Base-by-base conservation (phyloP, 1,140 invertebrate species). In the Thrips palmi region DNA sequence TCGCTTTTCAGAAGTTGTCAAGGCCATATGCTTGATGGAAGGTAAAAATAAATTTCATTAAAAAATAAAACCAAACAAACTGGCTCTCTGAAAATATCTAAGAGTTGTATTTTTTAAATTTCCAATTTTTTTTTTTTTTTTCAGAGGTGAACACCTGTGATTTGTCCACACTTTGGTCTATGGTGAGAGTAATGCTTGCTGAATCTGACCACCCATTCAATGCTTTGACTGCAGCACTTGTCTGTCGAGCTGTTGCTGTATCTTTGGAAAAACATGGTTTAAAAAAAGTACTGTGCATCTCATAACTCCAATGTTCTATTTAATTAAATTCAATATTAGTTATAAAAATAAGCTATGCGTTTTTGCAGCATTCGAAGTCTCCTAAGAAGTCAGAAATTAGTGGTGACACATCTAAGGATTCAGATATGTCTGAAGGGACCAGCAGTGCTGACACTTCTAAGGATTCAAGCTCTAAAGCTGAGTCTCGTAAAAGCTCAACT, bases 91-190 rank as follows among this genome's bases (percentile, higher is more conserved):
- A n/a, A n/a, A n/a, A n/a, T n/a, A n/a, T n/a, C n/a, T n/a, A n/a
- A n/a, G n/a, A n/a, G n/a, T n/a, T n/a, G n/a, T n/a, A n/a, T n/a
- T n/a, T n/a, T n/a, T n/a, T n/a, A n/a, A n/a, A n/a, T n/a, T n/a
- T n/a, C n/a, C n/a, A n/a, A n/a, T n/a, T n/a, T n/a, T n/a, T n/a
- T n/a, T n/a, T n/a, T n/a, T n/a, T n/a, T n/a, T n/a, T n/a, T n/a
- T n/a, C n/a, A n/a, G n/a, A n/a, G n/a, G n/a, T n/a, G n/a, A n/a
- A n/a, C n/a, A n/a, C n/a, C n/a, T n/a, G n/a, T n/a, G n/a, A n/a
- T n/a, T n/a, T n/a, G n/a, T n/a, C n/a, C n/a, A n/a, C n/a, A n/a
- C 0, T 37, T 74, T 86, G 83, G 81, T 65, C 67, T 47, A 59
- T 67, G 29, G 67, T 81, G 23, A 61, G 79, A n/a, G 63, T 68